Evolutionary conservation across 2,888 invertebrate genomes (phyloP), one percentile per base, ranked within the genome.

Genomic region (Microctonus brassicae): DNA sequence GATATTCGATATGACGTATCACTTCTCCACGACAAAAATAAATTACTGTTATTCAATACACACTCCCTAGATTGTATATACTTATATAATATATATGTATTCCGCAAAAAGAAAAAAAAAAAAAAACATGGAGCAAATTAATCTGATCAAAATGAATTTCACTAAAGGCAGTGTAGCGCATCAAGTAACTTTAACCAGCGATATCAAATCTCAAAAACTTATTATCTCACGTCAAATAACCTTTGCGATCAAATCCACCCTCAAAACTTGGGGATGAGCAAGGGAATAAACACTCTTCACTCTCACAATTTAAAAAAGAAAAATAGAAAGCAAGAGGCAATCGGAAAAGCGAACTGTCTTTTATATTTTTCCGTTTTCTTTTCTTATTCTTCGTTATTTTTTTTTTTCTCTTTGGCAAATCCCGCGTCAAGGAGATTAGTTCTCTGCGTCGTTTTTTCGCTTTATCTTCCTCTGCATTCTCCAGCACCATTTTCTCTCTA

Each of bases 341-440:
- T 72, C 24, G 60, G 60, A 69, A 55, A 66, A 55, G 34, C 55
- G 70, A 72, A 72, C 73, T 68, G 7, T 36, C 47, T n/a, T 47
- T 47, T 47, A 17, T 17, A 47, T 47, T 17, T n/a, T n/a, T 42
- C n/a, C n/a, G 5, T 42, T 42, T 6, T 13, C 70, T 57, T 69
- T 65, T 70, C 57, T 57, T 68, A 58, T 42, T 42, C 63, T 62
- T 36, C 64, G 42, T 52, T 63, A 47, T 58, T 69, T 70, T 70
- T 63, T 63, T 70, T 61, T 39, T 72, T 67, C 52, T 58, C 57
- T 29, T 68, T 47, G 33, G 53, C 63, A 60, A 75, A 74, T 72
- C 75, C 70, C 63, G 72, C 75, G 77, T 75, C 75, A 75, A 75
- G 74, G 76, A 78, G 80, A 79, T 80, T 81, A 79, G 79, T 74